These are phyloP conservation scores for Nyctereutes procyonoides DNA, from an alignment of 2,113 vertebrate genomes.

Conservation along the genomic window DNA sequence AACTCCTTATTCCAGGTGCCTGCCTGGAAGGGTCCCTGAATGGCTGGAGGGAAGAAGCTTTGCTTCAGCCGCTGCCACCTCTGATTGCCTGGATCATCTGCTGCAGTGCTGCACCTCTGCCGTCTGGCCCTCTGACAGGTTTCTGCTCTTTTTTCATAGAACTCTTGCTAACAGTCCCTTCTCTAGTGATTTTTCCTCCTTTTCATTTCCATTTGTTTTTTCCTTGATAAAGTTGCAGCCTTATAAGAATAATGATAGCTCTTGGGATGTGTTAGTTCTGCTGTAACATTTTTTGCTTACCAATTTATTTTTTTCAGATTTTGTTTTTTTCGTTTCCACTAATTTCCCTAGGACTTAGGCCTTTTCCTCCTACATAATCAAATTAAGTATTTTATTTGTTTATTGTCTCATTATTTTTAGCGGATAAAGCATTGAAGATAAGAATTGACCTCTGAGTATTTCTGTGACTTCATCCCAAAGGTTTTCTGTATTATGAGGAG, in stretches of 20 bases:
- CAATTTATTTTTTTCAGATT: background rate
- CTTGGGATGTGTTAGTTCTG: background rate
- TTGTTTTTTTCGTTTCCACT: background rate
- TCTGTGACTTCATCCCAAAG: background rate
- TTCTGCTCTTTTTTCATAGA: background rate
- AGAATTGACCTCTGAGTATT: background rate
- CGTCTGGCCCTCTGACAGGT: background rate
- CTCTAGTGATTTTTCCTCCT: background rate
- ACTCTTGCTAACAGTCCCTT: background rate
- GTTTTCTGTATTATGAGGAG: background rate
- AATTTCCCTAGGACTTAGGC: background rate
- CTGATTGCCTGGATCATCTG: background rate
- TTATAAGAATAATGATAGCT: background rate
- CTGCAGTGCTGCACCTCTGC: background rate
- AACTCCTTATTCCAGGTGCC: background rate
- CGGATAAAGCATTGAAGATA: background rate
- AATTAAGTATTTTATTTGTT: background rate
- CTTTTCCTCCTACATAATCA: background rate
- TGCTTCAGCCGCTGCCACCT: background rate
- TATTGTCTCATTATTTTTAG: background rate
- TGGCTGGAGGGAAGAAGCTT: background rate
- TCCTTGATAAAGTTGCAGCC: background rate
- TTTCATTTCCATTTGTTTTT: background rate
- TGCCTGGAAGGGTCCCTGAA: background rate
- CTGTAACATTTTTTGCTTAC: background rate